Percentiles rank a stretch among this genome's conserved stretches.
Evolutionary conservation across 2,797 vertebrate genomes (phyloP).

Genomic region (Schizothorax lantsangensis): DNA sequence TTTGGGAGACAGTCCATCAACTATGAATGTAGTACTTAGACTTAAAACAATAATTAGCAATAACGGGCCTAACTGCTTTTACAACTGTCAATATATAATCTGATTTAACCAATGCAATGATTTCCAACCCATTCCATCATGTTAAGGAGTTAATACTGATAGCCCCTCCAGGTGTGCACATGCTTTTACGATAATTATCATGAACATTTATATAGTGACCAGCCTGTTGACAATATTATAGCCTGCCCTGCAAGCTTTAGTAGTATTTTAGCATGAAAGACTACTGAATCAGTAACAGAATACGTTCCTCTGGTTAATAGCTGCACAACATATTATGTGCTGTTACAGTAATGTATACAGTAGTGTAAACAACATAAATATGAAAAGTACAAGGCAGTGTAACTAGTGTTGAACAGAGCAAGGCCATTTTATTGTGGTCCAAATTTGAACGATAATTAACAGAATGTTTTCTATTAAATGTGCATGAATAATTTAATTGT

Average conservation of each 20-base stretch:
- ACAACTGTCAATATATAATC: neutral
- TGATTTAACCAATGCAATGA: slow-evolving; percentile 23
- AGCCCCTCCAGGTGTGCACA: slow-evolving; percentile 40
- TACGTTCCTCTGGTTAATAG: slow-evolving; percentile 56
- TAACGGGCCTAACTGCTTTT: slow-evolving; percentile 10
- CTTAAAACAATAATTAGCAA: slow-evolving; percentile 58
- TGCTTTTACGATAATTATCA: slow-evolving; percentile 51
- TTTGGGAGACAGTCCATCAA: slow-evolving; percentile 48
- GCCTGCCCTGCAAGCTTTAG: slow-evolving; percentile 73
- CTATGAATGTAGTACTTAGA: slow-evolving; percentile 58
- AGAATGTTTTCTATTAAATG: slow-evolving; percentile 71
- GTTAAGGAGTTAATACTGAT: slow-evolving; percentile 45
- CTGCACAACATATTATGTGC: slow-evolving; percentile 53
- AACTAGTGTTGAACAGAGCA: slow-evolving; percentile 53
- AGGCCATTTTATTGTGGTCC: slow-evolving; percentile 60
- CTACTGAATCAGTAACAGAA: slow-evolving; percentile 51
- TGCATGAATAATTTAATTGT: slow-evolving; percentile 57
- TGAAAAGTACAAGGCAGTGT: slow-evolving; percentile 56
- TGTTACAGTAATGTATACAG: slow-evolving; percentile 68
- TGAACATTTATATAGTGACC: slow-evolving; percentile 56
- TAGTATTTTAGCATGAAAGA: slow-evolving; percentile 54
- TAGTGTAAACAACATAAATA: slow-evolving; percentile 68
- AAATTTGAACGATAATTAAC: slow-evolving; percentile 55
- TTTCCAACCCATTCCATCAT: slow-evolving; percentile 5
- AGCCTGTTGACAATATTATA: slow-evolving; percentile 57